Conservation (phyloP, 2,888 invertebrate genomes). For the Heliconius aoede region DNA sequence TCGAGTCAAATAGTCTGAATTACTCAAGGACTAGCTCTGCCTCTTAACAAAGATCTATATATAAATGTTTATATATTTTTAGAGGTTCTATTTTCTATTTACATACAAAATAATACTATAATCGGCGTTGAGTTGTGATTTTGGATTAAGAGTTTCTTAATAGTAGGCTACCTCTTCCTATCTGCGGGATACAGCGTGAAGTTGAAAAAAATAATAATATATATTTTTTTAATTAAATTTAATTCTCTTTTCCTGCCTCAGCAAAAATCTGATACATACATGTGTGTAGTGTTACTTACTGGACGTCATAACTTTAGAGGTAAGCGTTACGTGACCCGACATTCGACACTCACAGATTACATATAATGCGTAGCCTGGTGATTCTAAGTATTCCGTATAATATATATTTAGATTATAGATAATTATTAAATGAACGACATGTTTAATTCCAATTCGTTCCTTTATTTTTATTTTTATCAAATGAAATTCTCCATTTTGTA, state of each 20-base stretch:
- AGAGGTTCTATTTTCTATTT: background rate
- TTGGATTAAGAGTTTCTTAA: no score
- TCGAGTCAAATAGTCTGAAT: conserved; percentile 51
- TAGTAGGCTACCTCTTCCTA: no score
- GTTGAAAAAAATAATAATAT: background rate
- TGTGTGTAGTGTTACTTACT: conserved; percentile 70
- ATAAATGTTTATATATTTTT: background rate
- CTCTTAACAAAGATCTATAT: conserved; percentile 28
- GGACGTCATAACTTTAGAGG: conserved; percentile 70
- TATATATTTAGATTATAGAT: conserved; percentile 21
- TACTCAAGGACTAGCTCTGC: conserved; percentile 49
- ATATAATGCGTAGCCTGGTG: conserved; percentile 46
- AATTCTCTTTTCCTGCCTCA: conserved; percentile 1
- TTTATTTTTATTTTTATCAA: no score
- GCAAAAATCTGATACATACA: conserved; percentile 54
- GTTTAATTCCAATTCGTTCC: background rate
- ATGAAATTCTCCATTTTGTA: no score
- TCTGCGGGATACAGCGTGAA: no score
- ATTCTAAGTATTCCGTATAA: conserved; percentile 53
- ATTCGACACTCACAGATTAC: conserved; percentile 72
- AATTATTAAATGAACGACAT: background rate
- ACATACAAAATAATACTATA: background rate
- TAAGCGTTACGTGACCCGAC: conserved; percentile 77
- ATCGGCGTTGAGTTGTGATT: no score
- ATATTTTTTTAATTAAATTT: background rate